phyloP scores from a whole-genome alignment of 2,113 vertebrate genomes.

The Crotalus horridus region DNA sequence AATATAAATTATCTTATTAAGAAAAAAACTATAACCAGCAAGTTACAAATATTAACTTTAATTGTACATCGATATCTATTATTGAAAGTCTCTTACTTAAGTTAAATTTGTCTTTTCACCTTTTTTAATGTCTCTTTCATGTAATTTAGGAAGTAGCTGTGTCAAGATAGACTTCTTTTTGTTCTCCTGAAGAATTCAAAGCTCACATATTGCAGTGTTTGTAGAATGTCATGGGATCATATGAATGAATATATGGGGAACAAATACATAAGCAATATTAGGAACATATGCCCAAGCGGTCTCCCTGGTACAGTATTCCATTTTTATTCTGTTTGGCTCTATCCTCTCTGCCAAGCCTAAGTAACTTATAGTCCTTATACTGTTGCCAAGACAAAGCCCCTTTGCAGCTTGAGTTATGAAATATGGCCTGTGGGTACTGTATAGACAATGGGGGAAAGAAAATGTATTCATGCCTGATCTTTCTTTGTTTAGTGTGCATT shows the following conservation, averaged over 20 bases:
- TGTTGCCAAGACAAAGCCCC: neutral
- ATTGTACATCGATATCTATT: neutral
- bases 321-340: neutral
- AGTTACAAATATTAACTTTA: neutral
- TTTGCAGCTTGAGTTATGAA: neutral
- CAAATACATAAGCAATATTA: neutral
- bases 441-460: neutral
- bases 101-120: neutral
- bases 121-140: neutral
- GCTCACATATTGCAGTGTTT: neutral
- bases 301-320: neutral
- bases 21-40: neutral
- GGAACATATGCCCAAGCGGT: neutral
- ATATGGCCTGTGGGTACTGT: conserved; percentile 3
- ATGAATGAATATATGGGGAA: neutral
- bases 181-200: neutral
- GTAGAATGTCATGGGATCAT: neutral
- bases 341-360: neutral
- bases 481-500: neutral
- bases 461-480: neutral
- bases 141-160: neutral
- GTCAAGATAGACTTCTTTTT: neutral
- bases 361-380: conserved; percentile 1
- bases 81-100: neutral
- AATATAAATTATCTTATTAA: neutral